Conservation (phyloP, 2,888 invertebrate genomes). For the Drosophila cyrtoloma region DNA sequence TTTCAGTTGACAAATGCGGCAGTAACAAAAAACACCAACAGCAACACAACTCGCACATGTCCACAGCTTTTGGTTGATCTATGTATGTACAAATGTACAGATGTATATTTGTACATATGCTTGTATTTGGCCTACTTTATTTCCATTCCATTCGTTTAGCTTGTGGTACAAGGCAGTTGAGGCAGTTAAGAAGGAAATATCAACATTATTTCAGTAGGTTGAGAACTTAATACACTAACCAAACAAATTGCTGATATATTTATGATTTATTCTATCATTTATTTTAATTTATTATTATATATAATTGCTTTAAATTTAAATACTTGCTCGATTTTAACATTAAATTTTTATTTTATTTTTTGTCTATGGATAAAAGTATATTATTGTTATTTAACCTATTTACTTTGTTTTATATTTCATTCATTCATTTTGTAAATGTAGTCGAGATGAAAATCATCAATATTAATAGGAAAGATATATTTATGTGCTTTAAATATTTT, state of each 20-base stretch:
- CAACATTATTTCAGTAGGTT: background rate
- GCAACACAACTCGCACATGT: slow-evolving; percentile 39
- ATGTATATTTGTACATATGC: slow-evolving; percentile 39
- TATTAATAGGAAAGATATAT: too few species aligned
- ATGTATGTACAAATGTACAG: slow-evolving; percentile 44
- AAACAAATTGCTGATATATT: background rate
- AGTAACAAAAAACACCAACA: slow-evolving; percentile 32
- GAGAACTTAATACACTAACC: slow-evolving; percentile 25
- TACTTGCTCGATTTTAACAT: background rate
- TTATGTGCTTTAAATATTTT: too few species aligned
- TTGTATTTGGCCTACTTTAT: slow-evolving; percentile 71
- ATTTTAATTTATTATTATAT: too few species aligned
- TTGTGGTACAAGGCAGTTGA: slow-evolving; percentile 41
- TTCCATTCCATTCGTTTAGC: slow-evolving; percentile 71
- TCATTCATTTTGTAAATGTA: background rate
- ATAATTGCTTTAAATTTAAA: background rate
- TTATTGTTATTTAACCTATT: background rate
- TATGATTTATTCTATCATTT: background rate
- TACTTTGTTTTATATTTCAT: background rate
- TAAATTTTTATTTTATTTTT: background rate
- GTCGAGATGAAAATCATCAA: too few species aligned
- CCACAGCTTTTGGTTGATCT: slow-evolving; percentile 36
- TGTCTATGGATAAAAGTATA: background rate
- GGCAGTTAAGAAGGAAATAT: slow-evolving; percentile 42
- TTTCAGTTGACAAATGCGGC: slow-evolving; percentile 80